Base-by-base conservation (phyloP, 2,888 invertebrate genomes). In the Zootermopsis nevadensis region DNA sequence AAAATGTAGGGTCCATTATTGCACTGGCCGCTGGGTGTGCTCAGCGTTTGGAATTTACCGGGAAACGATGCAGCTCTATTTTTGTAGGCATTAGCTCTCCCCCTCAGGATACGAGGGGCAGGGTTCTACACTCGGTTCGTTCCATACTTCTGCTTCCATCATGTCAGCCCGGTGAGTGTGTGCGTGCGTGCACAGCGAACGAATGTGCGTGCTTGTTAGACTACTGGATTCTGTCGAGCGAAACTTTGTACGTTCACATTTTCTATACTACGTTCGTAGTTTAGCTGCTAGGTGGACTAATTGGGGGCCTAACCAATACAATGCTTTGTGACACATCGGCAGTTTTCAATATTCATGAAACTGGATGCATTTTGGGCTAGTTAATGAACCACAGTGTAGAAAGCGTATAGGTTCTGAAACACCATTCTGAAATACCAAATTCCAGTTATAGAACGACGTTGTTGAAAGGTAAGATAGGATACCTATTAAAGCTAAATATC, bases 341-440 rank as follows among this genome's bases (percentile, higher is more conserved):
- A 74, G 74, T 74, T 74, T 74, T 74, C 74, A 74, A 74, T 74
- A 74, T 74, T 74, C 74, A 74, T 74, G 74, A 74, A n/a, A 35
- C 74, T n/a, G 8, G 74, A 35, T 74, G 74, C 74, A 74, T 74
- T 74, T 74, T 74, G 27, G 74, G 74, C 31, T 24, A 74, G 10
- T 74, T 74, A 74, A 74, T 74, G 74, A 74, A 33, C 42, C 38
- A 35, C 74, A 33, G 74, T 42, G 38, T 38, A 19, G 31, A 33
- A 33, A 22, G 30, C 15, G 19, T 22, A 33, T 69, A 10, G 33
- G 69, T 22, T 69, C 60, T 31, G 19, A 69, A 69, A 69, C 69
- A 69, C 31, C 33, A 33, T 69, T 22, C 69, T 69, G 33, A 33
- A 69, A 69, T 33, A 33, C 22, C 33, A 69, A 33, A 30, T 69